These are phyloP conservation scores for Callimico goeldii DNA, from an alignment of 2,797 vertebrate species.

Conservation along the genomic window DNA sequence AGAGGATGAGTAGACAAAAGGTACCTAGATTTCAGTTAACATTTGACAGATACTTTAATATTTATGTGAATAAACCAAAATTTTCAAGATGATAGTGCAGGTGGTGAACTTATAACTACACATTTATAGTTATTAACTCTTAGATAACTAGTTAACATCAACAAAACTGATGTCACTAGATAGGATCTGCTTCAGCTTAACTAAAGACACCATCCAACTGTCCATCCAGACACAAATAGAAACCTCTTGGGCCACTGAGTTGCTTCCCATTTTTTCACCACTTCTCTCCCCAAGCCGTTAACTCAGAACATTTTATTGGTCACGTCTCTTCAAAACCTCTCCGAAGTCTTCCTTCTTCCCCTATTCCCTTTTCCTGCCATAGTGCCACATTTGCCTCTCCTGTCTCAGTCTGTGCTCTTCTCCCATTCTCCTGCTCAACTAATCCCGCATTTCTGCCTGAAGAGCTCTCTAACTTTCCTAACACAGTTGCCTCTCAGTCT, in stretches of 20 bases:
- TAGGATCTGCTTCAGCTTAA: not conserved
- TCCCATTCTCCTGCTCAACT: fast-evolving
- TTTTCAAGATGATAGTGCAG: not conserved
- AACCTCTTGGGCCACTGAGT: not conserved
- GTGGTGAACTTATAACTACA: not conserved
- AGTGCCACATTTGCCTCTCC: not conserved
- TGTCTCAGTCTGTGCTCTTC: not conserved
- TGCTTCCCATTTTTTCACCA: not conserved
- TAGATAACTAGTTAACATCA: not conserved
- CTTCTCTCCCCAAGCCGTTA: not conserved
- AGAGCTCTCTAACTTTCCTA: not conserved
- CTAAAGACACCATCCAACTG: not conserved
- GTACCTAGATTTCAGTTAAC: not conserved
- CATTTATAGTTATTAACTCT: not conserved
- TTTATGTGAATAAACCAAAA: not conserved
- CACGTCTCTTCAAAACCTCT: not conserved
- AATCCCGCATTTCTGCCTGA: not conserved
- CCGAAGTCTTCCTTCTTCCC: not conserved
- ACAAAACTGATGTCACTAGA: not conserved
- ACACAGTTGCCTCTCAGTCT: not conserved
- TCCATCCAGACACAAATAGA: not conserved
- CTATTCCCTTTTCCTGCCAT: not conserved
- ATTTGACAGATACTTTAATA: not conserved
- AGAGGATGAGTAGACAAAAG: not conserved
- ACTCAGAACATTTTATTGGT: not conserved